A percentile compares a stretch with the other conserved stretches of the same genome.
Evolutionary conservation across 2,888 invertebrate genomes (phyloP).

Genomic region (Cheilosia impressa): DNA sequence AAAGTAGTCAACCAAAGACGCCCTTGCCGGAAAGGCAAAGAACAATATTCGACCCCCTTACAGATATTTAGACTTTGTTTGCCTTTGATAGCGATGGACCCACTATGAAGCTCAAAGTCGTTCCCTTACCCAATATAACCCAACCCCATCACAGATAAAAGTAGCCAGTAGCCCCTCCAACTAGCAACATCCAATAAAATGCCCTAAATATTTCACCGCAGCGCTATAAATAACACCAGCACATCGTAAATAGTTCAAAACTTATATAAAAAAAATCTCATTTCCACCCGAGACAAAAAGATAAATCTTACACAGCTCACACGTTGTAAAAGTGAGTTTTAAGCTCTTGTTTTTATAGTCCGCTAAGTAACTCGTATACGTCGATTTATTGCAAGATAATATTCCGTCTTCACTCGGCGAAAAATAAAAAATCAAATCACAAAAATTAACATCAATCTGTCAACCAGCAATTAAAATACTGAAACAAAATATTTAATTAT

Average conservation of each 20-base stretch:
- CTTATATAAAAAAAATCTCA: not conserved
- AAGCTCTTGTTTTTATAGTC: slow-evolving; percentile 29
- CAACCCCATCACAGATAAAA: too few relatives aligned
- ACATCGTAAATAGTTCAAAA: not conserved
- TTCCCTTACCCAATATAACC: too few relatives aligned
- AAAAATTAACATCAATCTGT: slow-evolving; percentile 51
- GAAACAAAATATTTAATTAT: slow-evolving; percentile 10
- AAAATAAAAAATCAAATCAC: slow-evolving; percentile 4
- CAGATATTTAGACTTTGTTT: too few relatives aligned
- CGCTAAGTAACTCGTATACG: slow-evolving; percentile 38
- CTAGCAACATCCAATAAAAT: too few relatives aligned
- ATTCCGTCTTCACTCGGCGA: not conserved
- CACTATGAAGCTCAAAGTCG: too few relatives aligned
- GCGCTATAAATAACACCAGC: not conserved
- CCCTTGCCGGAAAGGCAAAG: too few relatives aligned
- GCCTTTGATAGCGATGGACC: too few relatives aligned
- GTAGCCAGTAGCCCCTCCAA: too few relatives aligned
- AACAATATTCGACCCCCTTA: too few relatives aligned
- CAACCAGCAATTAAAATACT: slow-evolving; percentile 22
- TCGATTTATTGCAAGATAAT: slow-evolving; percentile 4
- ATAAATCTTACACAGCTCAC: slow-evolving; percentile 4
- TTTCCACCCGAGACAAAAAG: not conserved
- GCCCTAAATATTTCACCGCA: too few relatives aligned
- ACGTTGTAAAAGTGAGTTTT: slow-evolving; percentile 14
- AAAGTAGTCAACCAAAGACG: not conserved